A percentile compares a stretch with the other conserved stretches of the same genome.
These are phyloP conservation scores for Bergia sp. DNA, from an alignment of 92 coral and sea anemone species.

Conservation along the genomic window DNA sequence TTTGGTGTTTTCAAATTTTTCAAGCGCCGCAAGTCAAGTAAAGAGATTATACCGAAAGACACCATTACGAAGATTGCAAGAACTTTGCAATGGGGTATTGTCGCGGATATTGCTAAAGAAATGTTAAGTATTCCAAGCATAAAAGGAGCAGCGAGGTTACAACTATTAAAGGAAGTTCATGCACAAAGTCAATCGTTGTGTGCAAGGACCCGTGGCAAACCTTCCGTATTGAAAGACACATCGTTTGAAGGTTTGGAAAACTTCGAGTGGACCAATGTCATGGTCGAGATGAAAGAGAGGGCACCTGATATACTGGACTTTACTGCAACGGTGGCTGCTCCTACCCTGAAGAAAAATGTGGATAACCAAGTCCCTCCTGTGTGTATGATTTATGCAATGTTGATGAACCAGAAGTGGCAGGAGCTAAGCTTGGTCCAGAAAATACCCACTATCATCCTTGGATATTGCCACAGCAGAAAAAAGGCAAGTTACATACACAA, in stretches of 20 bases:
- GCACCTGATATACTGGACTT: conserved; percentile 63
- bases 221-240: conserved; percentile 23
- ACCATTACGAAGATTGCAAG: neutral
- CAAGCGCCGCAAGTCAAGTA: conserved; percentile 29
- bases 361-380: conserved; percentile 64
- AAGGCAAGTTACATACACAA: neutral
- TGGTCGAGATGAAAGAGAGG: conserved; percentile 64
- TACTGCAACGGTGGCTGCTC: conserved; percentile 66
- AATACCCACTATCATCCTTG: conserved; percentile 44
- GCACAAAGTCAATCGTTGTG: conserved; percentile 39
- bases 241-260: conserved; percentile 31
- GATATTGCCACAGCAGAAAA: conserved; percentile 24
- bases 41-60: conserved; percentile 25
- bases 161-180: conserved; percentile 37
- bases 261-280: conserved; percentile 44
- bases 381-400: conserved; percentile 56
- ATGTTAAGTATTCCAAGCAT: conserved; percentile 6
- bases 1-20: neutral
- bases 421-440: conserved; percentile 53
- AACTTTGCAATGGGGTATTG: conserved; percentile 44
- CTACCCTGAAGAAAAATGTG: conserved; percentile 33
- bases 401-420: conserved; percentile 57
- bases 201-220: conserved; percentile 34
- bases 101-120: conserved; percentile 40
- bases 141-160: conserved; percentile 36